These are phyloP conservation scores for Drosophila peninsularis DNA, from an alignment of 2,888 invertebrate species.

Conservation along the genomic window DNA sequence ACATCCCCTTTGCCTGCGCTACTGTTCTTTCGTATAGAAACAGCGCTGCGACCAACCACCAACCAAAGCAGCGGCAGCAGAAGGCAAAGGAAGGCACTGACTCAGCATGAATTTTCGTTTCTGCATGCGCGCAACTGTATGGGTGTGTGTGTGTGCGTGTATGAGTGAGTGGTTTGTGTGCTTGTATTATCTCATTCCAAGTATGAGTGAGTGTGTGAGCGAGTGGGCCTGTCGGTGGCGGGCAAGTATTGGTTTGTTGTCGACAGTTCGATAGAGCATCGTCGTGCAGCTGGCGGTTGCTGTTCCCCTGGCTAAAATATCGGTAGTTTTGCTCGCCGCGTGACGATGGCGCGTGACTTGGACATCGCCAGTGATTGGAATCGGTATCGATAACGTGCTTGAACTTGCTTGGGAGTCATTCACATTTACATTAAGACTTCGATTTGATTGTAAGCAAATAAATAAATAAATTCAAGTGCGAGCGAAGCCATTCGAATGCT, in stretches of 20 bases:
- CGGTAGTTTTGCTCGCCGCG: conserved; percentile 82
- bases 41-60: conserved; percentile 71
- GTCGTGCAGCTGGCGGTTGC: conserved; percentile 32
- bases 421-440: conserved; percentile 13
- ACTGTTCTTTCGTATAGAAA: conserved; percentile 52
- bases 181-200: conserved; percentile 6
- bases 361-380: conserved; percentile 63
- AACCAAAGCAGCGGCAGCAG: conserved; percentile 78
- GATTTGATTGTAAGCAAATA: conserved; percentile 9
- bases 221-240: conserved; percentile 7
- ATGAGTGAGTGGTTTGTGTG: not conserved
- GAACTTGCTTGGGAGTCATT: conserved; percentile 3
- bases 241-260: conserved; percentile 38
- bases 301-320: conserved; percentile 83
- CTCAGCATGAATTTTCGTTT: conserved; percentile 55
- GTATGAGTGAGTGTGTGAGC: not conserved
- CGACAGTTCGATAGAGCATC: conserved; percentile 57
- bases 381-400: conserved; percentile 63
- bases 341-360: conserved; percentile 65
- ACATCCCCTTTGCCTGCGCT: conserved; percentile 25
- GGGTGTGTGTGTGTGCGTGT: not conserved
- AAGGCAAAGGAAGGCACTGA: conserved; percentile 56
- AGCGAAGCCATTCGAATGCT: not conserved
- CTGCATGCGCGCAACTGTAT: conserved; percentile 34
- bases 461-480: not conserved